These are phyloP conservation scores for Megaustenia siamemsis DNA, from an alignment of 2,888 invertebrate species.

Conservation along the genomic window DNA sequence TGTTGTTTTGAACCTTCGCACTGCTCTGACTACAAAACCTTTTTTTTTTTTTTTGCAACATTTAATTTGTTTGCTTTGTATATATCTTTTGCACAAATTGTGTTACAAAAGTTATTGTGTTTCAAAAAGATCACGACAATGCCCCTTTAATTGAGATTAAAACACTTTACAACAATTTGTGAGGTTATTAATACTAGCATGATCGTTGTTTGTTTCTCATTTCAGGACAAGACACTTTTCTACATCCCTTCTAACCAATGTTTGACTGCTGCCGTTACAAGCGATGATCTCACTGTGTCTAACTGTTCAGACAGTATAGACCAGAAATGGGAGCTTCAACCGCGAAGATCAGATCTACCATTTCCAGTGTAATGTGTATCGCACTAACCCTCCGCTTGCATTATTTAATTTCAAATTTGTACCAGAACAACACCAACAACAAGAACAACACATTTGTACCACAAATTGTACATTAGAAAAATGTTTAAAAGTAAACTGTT, in stretches of 20 bases:
- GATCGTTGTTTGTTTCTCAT: conserved; percentile 2
- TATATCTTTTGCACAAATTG: too few species aligned
- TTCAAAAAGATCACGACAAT: too few species aligned
- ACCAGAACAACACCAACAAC: too few species aligned
- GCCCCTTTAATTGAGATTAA: not conserved
- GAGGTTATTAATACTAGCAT: not conserved
- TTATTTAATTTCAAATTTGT: too few species aligned
- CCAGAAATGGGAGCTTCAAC: conserved; percentile 54
- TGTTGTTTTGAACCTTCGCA: too few species aligned
- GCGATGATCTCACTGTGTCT: conserved; percentile 28
- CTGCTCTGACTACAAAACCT: too few species aligned
- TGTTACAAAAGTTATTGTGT: not conserved
- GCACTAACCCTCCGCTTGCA: not conserved
- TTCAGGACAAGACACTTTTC: conserved; percentile 46
- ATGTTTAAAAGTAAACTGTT: too few species aligned
- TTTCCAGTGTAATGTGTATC: conserved; percentile 83
- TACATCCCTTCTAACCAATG: conserved; percentile 42
- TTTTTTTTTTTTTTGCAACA: too few species aligned
- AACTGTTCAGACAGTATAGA: conserved; percentile 30
- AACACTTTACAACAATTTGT: not conserved
- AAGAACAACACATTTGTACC: too few species aligned
- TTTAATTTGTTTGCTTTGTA: too few species aligned
- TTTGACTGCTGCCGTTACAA: conserved; percentile 7
- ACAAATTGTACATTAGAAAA: too few species aligned
- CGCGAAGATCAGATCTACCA: conserved; percentile 47